Evolutionary conservation across 2,797 vertebrate species (phyloP), one percentile per base, ranked within the genome.

Genomic region (Erethizon dorsatum): DNA sequence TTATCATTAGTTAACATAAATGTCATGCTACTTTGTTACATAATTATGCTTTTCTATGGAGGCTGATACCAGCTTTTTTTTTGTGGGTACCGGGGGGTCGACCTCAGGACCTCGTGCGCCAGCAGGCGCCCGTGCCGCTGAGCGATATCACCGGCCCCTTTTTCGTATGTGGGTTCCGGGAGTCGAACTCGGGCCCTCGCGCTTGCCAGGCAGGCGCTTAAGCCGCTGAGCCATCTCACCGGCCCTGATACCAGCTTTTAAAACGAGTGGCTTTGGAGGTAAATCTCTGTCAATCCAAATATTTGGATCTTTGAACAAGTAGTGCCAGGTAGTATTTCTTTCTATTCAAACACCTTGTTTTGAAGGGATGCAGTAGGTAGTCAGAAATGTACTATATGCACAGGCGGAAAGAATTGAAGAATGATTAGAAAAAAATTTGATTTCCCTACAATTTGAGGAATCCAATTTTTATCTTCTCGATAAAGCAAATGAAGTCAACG

Each of bases 401-500:
- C 18, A n/a, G 14, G 14, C 50, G 6, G 22, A 37, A 89, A 31
- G 33, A 80, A 59, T 15, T 2, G 4, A 12, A 73, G 37, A 7
- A 85, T 15, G 33, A 79, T 47, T 67, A 63, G 45, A 45, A 96
- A 18, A 4, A 54, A 50, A 73, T n/a, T 41, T 41, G 41, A 37
- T 88, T 94, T 82, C 22, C 26, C 20, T 85, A 78, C 5, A 56
- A 45, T 41, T 61, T 91, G 41, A 92, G 94, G 50, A 84, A 78
- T 78, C 12, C 54, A 33, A 28, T 85, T 97, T 94, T 80, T 80
- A 88, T 91, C 97, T 97, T 61, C 67, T 94, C 77, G 78, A 28
- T 82, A 78, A 92, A 94, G 75, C 33, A 96, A 96, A 97, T 94
- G 61, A 97, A 96, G 90, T 97, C 97, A 97, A 78, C 80, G 90